Conservation (phyloP, 2,888 invertebrate genomes). For the Spisula subtruncata region DNA sequence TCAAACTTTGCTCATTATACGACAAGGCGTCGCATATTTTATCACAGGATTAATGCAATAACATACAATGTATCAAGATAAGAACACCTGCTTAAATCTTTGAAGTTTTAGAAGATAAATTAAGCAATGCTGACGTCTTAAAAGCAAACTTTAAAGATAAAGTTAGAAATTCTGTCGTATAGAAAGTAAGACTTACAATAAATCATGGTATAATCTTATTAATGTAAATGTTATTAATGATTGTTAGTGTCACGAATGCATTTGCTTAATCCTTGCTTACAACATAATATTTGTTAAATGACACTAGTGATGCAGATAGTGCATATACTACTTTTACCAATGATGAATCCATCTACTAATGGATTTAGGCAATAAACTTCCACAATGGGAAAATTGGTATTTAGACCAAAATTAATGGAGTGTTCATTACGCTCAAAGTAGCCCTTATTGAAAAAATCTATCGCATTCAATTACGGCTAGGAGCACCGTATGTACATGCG, state of each 20-base stretch:
- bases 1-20: too few species aligned
- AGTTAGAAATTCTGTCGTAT: neutral
- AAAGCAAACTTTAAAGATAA: neutral
- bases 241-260: neutral
- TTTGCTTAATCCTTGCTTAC: neutral
- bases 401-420: neutral
- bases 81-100: too few species aligned
- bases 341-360: neutral
- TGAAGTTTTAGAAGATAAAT: too few species aligned
- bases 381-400: neutral
- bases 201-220: neutral
- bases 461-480: neutral
- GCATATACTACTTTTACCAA: neutral
- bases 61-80: too few species aligned
- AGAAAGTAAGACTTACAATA: neutral
- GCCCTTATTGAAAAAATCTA: neutral
- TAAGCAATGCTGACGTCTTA: too few species aligned
- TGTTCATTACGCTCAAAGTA: neutral
- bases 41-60: too few species aligned
- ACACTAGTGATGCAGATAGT: neutral
- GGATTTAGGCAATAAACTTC: constrained; percentile 1
- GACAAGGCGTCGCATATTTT: too few species aligned
- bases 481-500: neutral
- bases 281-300: neutral
- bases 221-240: too few species aligned